Percentiles rank a stretch among this genome's conserved stretches.
Conservation (phyloP, 2,797 vertebrate species). For the Rhynchotus rufescens region DNA sequence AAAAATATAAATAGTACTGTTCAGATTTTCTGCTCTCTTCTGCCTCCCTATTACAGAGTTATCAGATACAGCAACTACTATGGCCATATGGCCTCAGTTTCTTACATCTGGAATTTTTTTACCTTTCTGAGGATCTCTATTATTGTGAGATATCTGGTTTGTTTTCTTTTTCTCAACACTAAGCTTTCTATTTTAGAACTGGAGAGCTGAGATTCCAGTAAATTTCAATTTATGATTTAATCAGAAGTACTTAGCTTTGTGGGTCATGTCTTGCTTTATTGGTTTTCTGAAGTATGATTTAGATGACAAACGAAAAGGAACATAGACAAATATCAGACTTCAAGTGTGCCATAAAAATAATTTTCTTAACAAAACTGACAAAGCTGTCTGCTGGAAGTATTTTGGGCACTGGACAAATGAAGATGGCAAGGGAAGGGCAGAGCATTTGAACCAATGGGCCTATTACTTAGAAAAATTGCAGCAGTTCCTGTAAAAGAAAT, state of each 20-base stretch:
- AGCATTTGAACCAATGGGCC: background rate
- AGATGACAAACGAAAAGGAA: background rate
- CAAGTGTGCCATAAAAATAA: constrained; percentile 1
- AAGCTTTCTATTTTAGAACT: background rate
- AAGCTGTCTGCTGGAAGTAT: constrained; percentile 14
- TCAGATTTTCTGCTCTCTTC: background rate
- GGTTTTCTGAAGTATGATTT: constrained; percentile 11
- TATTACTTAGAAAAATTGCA: background rate
- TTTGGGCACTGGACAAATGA: constrained; percentile 18
- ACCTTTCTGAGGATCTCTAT: background rate
- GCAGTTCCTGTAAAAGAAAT: constrained; percentile 22
- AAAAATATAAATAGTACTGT: background rate
- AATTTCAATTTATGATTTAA: constrained; percentile 32
- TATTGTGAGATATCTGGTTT: background rate
- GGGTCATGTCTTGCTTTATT: constrained; percentile 3
- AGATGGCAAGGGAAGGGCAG: background rate
- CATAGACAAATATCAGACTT: constrained; percentile 7
- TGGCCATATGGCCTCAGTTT: background rate
- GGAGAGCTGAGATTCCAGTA: background rate
- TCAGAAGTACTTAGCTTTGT: background rate
- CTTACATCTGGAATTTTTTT: background rate
- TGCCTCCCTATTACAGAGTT: background rate
- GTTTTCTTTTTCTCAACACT: background rate
- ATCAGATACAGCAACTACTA: background rate
- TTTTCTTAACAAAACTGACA: constrained; percentile 43